Percentiles rank a stretch among this genome's conserved stretches.
Conservation (phyloP, 2,888 invertebrate species). For the Archips xylosteana region DNA sequence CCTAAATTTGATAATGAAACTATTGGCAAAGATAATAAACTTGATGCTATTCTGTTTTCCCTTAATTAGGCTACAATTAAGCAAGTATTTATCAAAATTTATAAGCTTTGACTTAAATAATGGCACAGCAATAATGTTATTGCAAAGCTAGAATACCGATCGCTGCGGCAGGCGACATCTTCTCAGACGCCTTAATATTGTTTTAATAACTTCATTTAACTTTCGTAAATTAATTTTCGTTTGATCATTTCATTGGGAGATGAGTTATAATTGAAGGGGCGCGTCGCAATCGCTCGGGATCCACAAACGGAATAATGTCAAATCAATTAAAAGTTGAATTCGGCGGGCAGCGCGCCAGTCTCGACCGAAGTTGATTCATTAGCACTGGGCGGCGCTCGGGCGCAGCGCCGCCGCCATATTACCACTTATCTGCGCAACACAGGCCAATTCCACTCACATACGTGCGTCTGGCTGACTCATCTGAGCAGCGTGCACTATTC, state of each 20-base stretch:
- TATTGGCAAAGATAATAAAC: too few relatives aligned
- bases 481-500: neutral
- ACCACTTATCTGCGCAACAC: slow-evolving; percentile 63
- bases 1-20: too few relatives aligned
- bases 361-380: slow-evolving; percentile 75
- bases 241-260: slow-evolving; percentile 78
- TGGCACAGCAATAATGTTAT: slow-evolving; percentile 32
- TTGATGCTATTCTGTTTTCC: too few relatives aligned
- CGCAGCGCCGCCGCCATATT: slow-evolving; percentile 59
- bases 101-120: slow-evolving; percentile 15
- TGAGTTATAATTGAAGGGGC: slow-evolving; percentile 80
- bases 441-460: slow-evolving; percentile 55
- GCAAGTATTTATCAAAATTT: slow-evolving; percentile 7
- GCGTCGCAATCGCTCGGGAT: slow-evolving; percentile 69
- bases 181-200: slow-evolving; percentile 50
- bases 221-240: slow-evolving; percentile 80
- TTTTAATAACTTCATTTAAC: slow-evolving; percentile 77
- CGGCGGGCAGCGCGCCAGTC: slow-evolving; percentile 72
- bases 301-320: slow-evolving; percentile 82
- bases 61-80: neutral
- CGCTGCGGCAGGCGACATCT: slow-evolving; percentile 60
- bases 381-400: slow-evolving; percentile 55
- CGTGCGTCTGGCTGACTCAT: slow-evolving; percentile 47
- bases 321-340: slow-evolving; percentile 83
- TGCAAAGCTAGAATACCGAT: slow-evolving; percentile 46